A percentile compares a stretch with the other conserved stretches of the same genome.
Evolutionary conservation across 2,888 invertebrate species (phyloP).

Genomic region (Lasiommata megera): DNA sequence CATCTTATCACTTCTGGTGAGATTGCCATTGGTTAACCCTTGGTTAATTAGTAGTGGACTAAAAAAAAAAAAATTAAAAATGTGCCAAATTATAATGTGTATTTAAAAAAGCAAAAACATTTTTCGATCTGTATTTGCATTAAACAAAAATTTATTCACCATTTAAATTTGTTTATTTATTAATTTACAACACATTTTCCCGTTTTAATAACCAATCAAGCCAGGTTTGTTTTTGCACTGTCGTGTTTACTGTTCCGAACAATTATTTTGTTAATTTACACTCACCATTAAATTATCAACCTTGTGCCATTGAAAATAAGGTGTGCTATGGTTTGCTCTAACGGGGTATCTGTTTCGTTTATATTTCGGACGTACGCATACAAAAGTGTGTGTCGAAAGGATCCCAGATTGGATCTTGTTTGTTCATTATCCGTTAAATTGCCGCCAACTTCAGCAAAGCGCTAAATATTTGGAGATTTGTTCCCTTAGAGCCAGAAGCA

Average conservation of each 20-base stretch:
- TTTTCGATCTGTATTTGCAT: no score
- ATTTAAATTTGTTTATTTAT: not conserved
- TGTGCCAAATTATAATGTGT: no score
- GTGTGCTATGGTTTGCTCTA: not conserved
- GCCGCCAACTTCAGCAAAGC: conserved; percentile 6
- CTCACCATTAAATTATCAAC: not conserved
- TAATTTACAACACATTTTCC: conserved; percentile 6
- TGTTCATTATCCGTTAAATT: conserved; percentile 20
- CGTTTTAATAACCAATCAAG: conserved; percentile 15
- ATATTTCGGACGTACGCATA: conserved; percentile 14
- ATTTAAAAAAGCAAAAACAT: no score
- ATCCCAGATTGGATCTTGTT: conserved; percentile 18
- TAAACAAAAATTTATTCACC: no score
- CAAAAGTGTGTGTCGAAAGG: conserved; percentile 12
- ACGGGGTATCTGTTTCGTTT: conserved; percentile 12
- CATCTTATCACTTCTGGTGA: no score
- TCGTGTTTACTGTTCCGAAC: not conserved
- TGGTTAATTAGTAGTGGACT: no score
- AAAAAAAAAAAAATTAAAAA: no score
- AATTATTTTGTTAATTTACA: conserved; percentile 2
- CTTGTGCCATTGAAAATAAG: not conserved
- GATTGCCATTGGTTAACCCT: no score
- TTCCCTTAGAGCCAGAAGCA: not conserved
- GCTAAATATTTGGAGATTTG: not conserved
- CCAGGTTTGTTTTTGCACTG: conserved; percentile 12